Base-by-base conservation (phyloP, 2,797 vertebrate genomes). In the Falco naumanni region DNA sequence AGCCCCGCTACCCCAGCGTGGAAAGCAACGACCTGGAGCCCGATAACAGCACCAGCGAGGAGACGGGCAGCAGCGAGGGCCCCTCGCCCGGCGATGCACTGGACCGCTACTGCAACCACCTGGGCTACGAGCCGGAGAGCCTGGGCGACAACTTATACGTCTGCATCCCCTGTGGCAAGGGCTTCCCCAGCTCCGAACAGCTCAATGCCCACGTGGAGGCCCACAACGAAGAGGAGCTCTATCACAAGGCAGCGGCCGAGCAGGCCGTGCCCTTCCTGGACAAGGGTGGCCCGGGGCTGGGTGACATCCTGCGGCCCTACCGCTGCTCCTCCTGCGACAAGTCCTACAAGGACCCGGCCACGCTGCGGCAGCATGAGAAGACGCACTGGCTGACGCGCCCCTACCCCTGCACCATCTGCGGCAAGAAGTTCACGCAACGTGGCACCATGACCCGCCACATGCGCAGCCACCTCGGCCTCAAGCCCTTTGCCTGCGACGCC, bases 401-500 rank as follows among this genome's bases (percentile, higher is more conserved):
- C 10, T 99, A 99, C 97, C 99, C 99, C 14, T 99, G 99, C 98
- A 99, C 99, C 98, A 99, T 99, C 97, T 99, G 99, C 31, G 99
- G 99, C 95, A 99, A 99, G 98, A 99, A 99, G 98, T 99, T 99
- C 98, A 99, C 99, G 33, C 99, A 99, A 79, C 99, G 99, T 1
- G 99, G 99, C 92, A 99, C 99, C 97, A 99, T 99, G 99, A 99
- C 99, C 4, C 99, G 99, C 88, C 99, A 99, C 98, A 99, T 99
- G 99, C 99, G 99, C 80, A 99, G 99, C 98, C 99, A 99, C 97
- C 98, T 99, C 95, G 99, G 99, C 95, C 99, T 99, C 33, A 99
- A 99, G 97, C 99, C 99, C 47, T 99, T 99, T 4, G 99, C 99
- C 77, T 99, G 99, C 59, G 99, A 99, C 60, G 99, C 99, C 76